A percentile compares a stretch with the other conserved stretches of the same genome.
Evolutionary conservation across 2,888 invertebrate species (phyloP).

Genomic region (Cyclophora albipunctata): DNA sequence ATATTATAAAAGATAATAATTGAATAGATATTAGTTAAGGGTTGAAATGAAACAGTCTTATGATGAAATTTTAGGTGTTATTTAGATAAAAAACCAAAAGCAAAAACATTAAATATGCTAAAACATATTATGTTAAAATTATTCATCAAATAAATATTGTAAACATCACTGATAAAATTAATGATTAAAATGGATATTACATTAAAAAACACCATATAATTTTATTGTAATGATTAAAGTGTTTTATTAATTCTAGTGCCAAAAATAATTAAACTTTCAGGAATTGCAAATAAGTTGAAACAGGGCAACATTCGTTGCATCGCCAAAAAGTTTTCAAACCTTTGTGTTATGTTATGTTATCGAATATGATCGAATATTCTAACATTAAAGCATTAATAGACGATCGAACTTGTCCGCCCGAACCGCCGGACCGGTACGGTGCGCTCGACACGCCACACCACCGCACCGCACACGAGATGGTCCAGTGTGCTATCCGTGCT

Average conservation of each 20-base stretch:
- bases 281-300: conserved; percentile 1
- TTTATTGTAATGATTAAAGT: neutral
- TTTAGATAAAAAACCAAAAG: conserved; percentile 10
- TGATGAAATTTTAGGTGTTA: conserved; percentile 22
- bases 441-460: too few species aligned
- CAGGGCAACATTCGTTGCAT: conserved; percentile 1
- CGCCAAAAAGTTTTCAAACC: too few species aligned
- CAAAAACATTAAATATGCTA: neutral
- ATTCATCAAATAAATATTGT: neutral
- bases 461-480: too few species aligned
- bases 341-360: too few species aligned
- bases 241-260: conserved; percentile 10
- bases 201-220: neutral
- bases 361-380: too few species aligned
- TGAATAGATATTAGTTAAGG: conserved; percentile 8
- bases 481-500: too few species aligned
- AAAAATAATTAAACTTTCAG: conserved; percentile 6
- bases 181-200: neutral
- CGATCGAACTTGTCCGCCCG: too few species aligned
- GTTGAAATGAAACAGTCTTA: conserved; percentile 25
- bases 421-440: too few species aligned
- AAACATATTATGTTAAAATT: neutral
- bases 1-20: conserved; percentile 2
- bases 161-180: neutral
- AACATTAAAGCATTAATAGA: too few species aligned